Evolutionary conservation across 2,113 vertebrate species (phyloP).

Genomic region (Antigone vipio): DNA sequence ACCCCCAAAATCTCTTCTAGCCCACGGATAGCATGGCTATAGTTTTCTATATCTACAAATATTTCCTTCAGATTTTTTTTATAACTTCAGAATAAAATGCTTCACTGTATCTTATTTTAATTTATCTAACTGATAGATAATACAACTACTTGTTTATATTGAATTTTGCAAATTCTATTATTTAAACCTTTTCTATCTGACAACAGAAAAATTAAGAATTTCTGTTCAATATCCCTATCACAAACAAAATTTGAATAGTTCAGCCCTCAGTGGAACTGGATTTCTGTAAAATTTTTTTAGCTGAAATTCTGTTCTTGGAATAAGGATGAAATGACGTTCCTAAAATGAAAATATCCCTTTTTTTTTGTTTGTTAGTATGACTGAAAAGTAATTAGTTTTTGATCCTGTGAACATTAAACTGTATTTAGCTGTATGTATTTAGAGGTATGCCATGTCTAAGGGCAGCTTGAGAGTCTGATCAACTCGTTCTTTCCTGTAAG

Average conservation of each 20-base stretch:
- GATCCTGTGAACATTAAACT: neutral
- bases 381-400: neutral
- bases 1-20: neutral
- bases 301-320: neutral
- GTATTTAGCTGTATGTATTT: neutral
- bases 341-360: neutral
- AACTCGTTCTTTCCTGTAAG: neutral
- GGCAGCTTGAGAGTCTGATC: neutral
- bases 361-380: neutral
- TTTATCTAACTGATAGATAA: neutral
- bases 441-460: neutral
- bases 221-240: neutral
- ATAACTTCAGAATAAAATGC: neutral
- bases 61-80: neutral
- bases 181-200: neutral
- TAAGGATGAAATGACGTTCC: neutral
- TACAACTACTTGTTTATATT: neutral
- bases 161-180: neutral
- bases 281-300: neutral
- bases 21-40: neutral
- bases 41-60: neutral
- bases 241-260: neutral
- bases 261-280: neutral
- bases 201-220: neutral
- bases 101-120: neutral